A percentile compares a stretch with the other conserved stretches of the same genome.
Evolutionary conservation across 92 coral and sea anemone species (phyloP).

Genomic region (Porites evermanni): DNA sequence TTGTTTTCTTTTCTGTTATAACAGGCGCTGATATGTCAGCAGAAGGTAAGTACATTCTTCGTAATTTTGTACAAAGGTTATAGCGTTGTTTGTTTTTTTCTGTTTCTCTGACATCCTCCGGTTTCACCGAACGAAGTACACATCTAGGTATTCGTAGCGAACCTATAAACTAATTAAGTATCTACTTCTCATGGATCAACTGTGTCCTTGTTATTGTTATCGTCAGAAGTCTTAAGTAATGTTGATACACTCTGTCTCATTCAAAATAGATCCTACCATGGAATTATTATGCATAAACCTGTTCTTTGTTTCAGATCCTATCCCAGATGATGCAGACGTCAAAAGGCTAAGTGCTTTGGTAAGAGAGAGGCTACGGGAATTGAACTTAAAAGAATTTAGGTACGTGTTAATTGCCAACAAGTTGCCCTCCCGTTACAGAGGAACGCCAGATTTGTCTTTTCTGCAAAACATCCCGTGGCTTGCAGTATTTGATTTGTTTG

Average conservation of each 20-base stretch:
- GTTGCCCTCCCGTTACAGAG: slow-evolving; percentile 60
- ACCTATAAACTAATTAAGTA: too few relatives aligned
- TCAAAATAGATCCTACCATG: background rate
- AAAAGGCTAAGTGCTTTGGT: slow-evolving; percentile 28
- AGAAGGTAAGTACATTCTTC: background rate
- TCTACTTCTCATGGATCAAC: too few relatives aligned
- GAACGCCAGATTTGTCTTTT: slow-evolving; percentile 47
- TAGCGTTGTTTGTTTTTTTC: background rate
- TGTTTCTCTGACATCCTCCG: background rate
- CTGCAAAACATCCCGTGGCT: slow-evolving; percentile 69
- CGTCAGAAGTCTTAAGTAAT: too few relatives aligned
- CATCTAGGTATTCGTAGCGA: too few relatives aligned
- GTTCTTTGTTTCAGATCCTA: background rate
- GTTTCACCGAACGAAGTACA: background rate
- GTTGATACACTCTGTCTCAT: background rate
- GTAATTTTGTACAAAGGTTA: background rate
- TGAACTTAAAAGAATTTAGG: slow-evolving; percentile 52
- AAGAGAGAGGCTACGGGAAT: slow-evolving; percentile 43
- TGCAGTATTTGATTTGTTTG: slow-evolving; percentile 71
- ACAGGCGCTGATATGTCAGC: background rate
- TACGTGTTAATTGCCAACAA: slow-evolving; percentile 71
- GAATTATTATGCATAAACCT: background rate
- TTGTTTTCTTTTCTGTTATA: background rate
- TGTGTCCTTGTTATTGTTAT: too few relatives aligned
- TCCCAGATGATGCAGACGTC: slow-evolving; percentile 41